Evolutionary conservation across 1,140 invertebrate genomes (phyloP), one percentile per base, ranked within the genome.

Genomic region (Thalassaphorura encarpata): DNA sequence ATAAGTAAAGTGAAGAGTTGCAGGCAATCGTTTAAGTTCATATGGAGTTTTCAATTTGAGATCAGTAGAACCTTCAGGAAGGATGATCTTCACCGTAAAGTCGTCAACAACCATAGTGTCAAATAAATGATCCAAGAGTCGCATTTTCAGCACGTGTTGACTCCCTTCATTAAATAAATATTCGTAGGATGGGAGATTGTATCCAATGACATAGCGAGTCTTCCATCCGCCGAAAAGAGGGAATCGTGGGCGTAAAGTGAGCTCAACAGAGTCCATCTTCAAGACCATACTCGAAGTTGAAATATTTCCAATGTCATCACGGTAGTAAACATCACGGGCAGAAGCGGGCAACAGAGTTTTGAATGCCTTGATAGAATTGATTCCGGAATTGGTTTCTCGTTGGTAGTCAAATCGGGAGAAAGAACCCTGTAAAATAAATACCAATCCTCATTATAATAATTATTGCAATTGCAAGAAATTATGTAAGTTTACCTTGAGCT

Each of bases 171-270:
- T 83, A 68, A 80, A 96, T 2, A 98, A 75, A 72, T 97, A 97
- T 70, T 97, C 92, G 69, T 94, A 95, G 58, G 90, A 92, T 1
- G 97, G 96, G 1, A 99, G 83, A 75, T 96, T 97, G 74, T 99
- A 99, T 0, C 97, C 96, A 46, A 98, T 75, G 33, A 84, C 86
- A 71, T 99, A 99, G 67, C 93, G 87, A 2, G 94, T 98, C 71
- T 91, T 93, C 96, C 96, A 99, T 2, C 97, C 96, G 48, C 97
- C 97, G 75, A 98, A 99, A 0, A 99, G 73, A 21, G 97, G 97
- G 71, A 97, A 99, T 62, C 96, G 76, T 2, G 97, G 96, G 42
- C 90, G 77, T 1, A 99, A 73, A 67, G 97, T 95, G 2, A 99
- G 71, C 69, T 99, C 94, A 18, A 98, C 89, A 31, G 88, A 86